phyloP scores from a whole-genome alignment of 2,797 vertebrate genomes.

The Furcifer pardalis region DNA sequence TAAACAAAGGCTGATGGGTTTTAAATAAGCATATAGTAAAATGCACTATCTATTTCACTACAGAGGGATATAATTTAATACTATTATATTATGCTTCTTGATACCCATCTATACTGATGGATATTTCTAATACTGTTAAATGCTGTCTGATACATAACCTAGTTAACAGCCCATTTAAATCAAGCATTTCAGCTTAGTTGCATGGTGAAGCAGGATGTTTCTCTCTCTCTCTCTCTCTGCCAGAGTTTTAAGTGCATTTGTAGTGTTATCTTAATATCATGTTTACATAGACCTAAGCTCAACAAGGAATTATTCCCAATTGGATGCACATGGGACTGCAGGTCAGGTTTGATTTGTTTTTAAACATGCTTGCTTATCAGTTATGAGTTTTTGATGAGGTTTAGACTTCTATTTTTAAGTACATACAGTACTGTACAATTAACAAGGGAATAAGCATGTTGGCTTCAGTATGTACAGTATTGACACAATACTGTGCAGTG shows the following conservation, averaged over 20 bases:
- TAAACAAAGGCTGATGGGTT: background rate
- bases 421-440: background rate
- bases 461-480: background rate
- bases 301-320: background rate
- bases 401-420: background rate
- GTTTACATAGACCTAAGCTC: background rate
- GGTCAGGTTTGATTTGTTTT: background rate
- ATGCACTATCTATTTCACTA: background rate
- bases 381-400: background rate
- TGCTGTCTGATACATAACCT: background rate
- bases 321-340: background rate
- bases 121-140: constrained; percentile 27
- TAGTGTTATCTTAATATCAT: background rate
- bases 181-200: background rate
- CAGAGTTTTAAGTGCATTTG: background rate
- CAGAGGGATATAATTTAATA: background rate
- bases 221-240: background rate
- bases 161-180: background rate
- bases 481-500: background rate
- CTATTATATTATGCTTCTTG: background rate
- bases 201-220: background rate
- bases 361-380: background rate
- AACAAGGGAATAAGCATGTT: background rate
- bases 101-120: constrained; percentile 2
- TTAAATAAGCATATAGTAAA: constrained; percentile 1